These are phyloP conservation scores for Pterois miles DNA, from an alignment of 2,797 vertebrate species.

Conservation along the genomic window DNA sequence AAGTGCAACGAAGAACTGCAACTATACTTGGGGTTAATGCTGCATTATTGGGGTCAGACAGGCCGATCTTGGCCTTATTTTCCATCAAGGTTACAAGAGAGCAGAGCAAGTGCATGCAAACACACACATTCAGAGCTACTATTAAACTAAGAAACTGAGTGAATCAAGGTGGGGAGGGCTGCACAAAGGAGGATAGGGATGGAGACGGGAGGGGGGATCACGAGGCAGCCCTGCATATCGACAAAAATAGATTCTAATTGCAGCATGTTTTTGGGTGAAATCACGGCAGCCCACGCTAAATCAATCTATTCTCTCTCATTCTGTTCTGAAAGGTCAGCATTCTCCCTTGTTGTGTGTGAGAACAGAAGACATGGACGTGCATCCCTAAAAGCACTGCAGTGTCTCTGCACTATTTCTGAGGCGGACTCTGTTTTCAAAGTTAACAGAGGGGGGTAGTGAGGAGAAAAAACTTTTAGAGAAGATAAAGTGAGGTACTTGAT, in stretches of 20 bases:
- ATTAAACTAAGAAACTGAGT: constrained; percentile 49
- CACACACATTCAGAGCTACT: constrained; percentile 12
- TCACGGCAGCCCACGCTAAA: constrained; percentile 47
- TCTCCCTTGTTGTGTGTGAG: constrained; percentile 44
- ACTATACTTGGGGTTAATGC: constrained; percentile 22
- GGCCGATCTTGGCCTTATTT: constrained; percentile 33
- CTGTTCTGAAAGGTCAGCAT: constrained; percentile 65
- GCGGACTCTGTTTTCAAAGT: constrained; percentile 41
- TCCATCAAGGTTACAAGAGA: constrained; percentile 23
- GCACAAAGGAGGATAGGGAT: constrained; percentile 42
- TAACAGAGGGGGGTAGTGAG: constrained; percentile 20
- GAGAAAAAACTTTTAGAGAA: constrained; percentile 14
- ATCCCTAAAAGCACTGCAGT: constrained; percentile 67
- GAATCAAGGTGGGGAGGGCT: constrained; percentile 36
- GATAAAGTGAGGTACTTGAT: constrained; percentile 6
- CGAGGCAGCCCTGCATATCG: constrained; percentile 60
- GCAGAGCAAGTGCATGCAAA: constrained; percentile 7
- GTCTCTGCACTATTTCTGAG: constrained; percentile 49
- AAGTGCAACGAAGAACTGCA: constrained; percentile 23
- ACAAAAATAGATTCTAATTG: constrained; percentile 74
- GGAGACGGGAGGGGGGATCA: constrained; percentile 47
- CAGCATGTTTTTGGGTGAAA: constrained; percentile 59
- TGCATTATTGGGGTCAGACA: constrained; percentile 45
- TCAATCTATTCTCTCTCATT: constrained; percentile 64
- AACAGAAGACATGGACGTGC: constrained; percentile 57